Evolutionary conservation across 2,888 invertebrate species (phyloP).

Genomic region (Leistus spinibarbis): DNA sequence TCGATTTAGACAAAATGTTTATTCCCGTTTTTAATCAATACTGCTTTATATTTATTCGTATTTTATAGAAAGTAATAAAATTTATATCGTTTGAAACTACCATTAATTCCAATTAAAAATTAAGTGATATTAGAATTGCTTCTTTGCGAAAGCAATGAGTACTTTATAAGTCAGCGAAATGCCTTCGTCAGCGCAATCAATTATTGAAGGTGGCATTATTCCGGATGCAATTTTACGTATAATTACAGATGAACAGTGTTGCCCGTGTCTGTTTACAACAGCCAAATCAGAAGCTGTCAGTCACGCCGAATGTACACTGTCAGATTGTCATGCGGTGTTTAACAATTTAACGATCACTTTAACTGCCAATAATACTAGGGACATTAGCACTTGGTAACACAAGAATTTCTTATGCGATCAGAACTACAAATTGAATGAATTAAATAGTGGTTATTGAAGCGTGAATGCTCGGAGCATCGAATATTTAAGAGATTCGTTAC

Average conservation of each 20-base stretch:
- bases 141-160: not conserved
- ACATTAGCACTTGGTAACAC: not conserved
- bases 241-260: not conserved
- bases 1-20: no score
- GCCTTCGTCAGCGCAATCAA: not conserved
- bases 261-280: not conserved
- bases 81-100: not conserved
- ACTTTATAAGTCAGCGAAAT: not conserved
- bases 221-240: not conserved
- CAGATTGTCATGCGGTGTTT: not conserved
- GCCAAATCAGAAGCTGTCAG: not conserved
- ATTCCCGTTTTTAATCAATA: no score
- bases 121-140: not conserved
- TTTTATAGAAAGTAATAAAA: no score
- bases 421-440: no score
- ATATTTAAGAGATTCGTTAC: no score
- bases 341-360: not conserved
- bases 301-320: not conserved
- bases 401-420: not conserved
- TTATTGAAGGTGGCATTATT: not conserved
- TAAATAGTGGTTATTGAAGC: no score
- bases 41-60: no score
- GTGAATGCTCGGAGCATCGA: no score
- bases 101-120: conserved; percentile 1
- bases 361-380: not conserved